Evolutionary conservation across 2,113 vertebrate genomes (phyloP).

Genomic region (Pelusios castaneus): DNA sequence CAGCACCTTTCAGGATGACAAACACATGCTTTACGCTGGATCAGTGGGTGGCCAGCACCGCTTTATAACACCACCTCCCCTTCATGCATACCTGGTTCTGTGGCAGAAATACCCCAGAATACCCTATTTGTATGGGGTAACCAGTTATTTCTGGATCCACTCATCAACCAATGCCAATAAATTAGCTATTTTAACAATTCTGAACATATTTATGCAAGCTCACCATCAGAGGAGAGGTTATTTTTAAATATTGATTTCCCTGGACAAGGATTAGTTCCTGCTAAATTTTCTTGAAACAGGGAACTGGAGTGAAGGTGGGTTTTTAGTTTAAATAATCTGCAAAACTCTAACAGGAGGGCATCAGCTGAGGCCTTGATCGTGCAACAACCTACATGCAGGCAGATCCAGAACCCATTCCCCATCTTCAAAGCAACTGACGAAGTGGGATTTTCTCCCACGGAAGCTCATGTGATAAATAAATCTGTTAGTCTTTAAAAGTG

Average conservation of each 20-base stretch:
- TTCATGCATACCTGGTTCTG: rapidly evolving
- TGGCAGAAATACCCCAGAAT: too few relatives aligned
- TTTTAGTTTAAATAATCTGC: not conserved
- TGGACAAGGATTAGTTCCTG: rapidly evolving
- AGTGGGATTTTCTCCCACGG: too few relatives aligned
- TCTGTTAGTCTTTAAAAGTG: too few relatives aligned
- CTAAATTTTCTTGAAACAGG: not conserved
- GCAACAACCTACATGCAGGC: not conserved
- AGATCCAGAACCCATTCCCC: not conserved
- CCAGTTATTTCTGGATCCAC: slow-evolving; percentile 7
- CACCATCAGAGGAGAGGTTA: not conserved
- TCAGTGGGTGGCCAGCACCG: not conserved
- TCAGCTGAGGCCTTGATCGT: not conserved
- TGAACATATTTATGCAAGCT: not conserved
- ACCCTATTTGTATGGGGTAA: not conserved
- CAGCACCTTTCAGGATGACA: not conserved
- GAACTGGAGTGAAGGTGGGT: not conserved
- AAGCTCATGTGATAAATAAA: too few relatives aligned
- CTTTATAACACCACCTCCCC: not conserved
- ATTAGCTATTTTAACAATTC: slow-evolving; percentile 1
- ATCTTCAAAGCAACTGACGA: too few relatives aligned
- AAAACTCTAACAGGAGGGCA: not conserved
- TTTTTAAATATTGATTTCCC: not conserved
- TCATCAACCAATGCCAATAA: slow-evolving; percentile 7
- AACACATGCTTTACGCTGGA: not conserved